phyloP scores from a whole-genome alignment of 2,797 vertebrate species.

The Myotis vivesi region DNA sequence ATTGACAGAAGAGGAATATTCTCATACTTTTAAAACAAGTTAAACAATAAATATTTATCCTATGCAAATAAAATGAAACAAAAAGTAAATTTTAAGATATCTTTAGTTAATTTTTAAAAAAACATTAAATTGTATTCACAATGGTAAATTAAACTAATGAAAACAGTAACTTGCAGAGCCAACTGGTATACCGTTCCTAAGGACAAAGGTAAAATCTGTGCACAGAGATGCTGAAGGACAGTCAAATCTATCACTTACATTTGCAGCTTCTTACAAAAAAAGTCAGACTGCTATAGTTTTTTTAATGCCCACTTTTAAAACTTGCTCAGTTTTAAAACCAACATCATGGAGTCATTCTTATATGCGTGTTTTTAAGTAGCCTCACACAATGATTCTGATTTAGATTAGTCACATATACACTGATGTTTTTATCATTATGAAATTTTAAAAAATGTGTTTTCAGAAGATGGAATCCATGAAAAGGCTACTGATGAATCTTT shows the following conservation, averaged over 20 bases:
- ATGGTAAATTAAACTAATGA: constrained; percentile 13
- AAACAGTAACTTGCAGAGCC: constrained; percentile 9
- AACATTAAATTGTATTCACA: constrained; percentile 36
- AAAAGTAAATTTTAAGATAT: constrained; percentile 22
- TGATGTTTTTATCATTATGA: constrained; percentile 8
- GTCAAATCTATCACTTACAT: background rate
- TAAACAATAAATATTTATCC: constrained; percentile 39
- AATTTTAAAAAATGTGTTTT: background rate
- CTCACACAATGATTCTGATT: constrained; percentile 11
- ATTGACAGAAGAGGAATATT: background rate
- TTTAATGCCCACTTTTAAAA: background rate
- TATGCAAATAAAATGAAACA: constrained; percentile 42
- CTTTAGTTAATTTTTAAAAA: constrained; percentile 34
- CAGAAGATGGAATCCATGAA: background rate
- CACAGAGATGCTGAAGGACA: background rate
- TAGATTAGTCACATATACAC: background rate
- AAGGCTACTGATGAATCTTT: background rate
- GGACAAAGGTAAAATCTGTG: background rate
- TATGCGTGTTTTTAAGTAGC: background rate
- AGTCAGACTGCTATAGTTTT: background rate
- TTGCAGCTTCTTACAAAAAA: background rate
- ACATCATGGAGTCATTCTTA: background rate
- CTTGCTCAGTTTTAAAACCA: constrained; percentile 10
- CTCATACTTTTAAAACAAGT: constrained; percentile 56
- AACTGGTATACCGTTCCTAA: background rate